These are phyloP conservation scores for Drosophila pseudotalamancana DNA, from an alignment of 2,888 invertebrate species.

Conservation along the genomic window DNA sequence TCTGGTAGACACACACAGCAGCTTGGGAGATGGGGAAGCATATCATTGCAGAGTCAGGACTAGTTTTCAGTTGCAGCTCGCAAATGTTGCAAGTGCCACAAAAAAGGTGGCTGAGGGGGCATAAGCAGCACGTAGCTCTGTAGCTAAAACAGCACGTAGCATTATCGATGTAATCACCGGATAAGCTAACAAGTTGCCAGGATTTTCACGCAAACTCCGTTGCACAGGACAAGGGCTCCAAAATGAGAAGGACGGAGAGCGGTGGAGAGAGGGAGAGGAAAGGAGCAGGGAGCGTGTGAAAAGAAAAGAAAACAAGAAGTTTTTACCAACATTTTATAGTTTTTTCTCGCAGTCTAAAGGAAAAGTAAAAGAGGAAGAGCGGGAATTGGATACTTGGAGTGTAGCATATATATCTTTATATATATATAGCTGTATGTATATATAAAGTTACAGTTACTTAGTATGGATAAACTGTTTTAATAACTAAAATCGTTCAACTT, in stretches of 20 bases:
- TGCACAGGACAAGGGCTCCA: constrained; percentile 24
- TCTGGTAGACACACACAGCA: constrained; percentile 23
- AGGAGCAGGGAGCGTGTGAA: constrained; percentile 41
- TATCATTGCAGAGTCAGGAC: constrained; percentile 50
- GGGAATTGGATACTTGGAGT: constrained; percentile 1
- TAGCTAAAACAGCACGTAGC: constrained; percentile 82
- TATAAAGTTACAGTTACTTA: constrained; percentile 63
- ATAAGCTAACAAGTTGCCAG: constrained; percentile 84
- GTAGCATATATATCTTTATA: too few species aligned
- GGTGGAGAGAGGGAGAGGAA: constrained; percentile 2
- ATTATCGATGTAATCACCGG: constrained; percentile 84
- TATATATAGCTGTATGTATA: too few species aligned
- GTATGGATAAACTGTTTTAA: constrained; percentile 74
- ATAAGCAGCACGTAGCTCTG: constrained; percentile 73
- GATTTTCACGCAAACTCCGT: constrained; percentile 79
- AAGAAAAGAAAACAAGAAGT: constrained; percentile 36
- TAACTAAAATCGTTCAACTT: constrained; percentile 68
- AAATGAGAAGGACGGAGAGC: background rate
- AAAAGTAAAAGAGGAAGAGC: background rate
- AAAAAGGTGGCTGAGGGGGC: constrained; percentile 7
- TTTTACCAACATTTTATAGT: constrained; percentile 54
- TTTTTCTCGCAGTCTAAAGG: constrained; percentile 32
- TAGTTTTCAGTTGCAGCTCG: constrained; percentile 2
- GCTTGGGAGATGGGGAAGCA: constrained; percentile 51
- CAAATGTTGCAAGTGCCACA: constrained; percentile 19